phyloP scores from a whole-genome alignment of 2,113 vertebrate genomes.

The Hucho hucho region DNA sequence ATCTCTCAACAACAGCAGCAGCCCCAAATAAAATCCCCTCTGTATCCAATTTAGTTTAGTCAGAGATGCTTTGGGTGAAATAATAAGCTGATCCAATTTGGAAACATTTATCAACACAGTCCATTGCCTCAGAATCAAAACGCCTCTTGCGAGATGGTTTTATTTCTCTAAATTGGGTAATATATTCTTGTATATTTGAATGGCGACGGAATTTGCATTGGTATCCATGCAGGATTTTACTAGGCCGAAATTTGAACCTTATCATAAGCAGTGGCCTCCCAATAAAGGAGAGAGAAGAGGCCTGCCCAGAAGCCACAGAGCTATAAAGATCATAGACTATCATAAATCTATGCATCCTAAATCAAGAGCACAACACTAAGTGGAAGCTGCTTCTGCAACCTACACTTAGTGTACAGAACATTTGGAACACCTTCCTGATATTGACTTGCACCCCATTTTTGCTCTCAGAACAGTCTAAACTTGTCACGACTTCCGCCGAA shows the following conservation, averaged over 20 bases:
- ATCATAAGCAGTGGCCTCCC: constrained; percentile 50
- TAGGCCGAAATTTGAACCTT: constrained; percentile 57
- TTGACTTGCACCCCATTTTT: too few relatives aligned
- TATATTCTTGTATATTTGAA: constrained; percentile 67
- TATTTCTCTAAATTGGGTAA: constrained; percentile 66
- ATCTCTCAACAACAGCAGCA: constrained; percentile 66
- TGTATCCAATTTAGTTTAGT: constrained; percentile 67
- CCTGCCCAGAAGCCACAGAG: constrained; percentile 26
- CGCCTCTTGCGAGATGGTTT: constrained; percentile 52
- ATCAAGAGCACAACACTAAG: constrained; percentile 19
- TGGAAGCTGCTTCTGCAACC: constrained; percentile 13
- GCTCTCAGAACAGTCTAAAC: not conserved
- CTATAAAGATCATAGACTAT: constrained; percentile 33
- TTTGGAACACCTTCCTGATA: too few relatives aligned
- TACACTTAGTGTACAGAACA: too few relatives aligned
- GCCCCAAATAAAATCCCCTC: constrained; percentile 64
- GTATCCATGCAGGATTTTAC: constrained; percentile 42
- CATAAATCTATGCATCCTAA: constrained; percentile 46
- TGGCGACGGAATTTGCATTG: constrained; percentile 58
- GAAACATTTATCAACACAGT: constrained; percentile 72
- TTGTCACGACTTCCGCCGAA: too few relatives aligned
- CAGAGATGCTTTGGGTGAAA: constrained; percentile 67
- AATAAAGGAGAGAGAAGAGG: constrained; percentile 37
- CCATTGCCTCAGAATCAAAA: constrained; percentile 60
- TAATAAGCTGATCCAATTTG: constrained; percentile 74